Evolutionary conservation across 35 echinoderm and acorn worm genomes (phyloP).

Genomic region (Diadema setosum): DNA sequence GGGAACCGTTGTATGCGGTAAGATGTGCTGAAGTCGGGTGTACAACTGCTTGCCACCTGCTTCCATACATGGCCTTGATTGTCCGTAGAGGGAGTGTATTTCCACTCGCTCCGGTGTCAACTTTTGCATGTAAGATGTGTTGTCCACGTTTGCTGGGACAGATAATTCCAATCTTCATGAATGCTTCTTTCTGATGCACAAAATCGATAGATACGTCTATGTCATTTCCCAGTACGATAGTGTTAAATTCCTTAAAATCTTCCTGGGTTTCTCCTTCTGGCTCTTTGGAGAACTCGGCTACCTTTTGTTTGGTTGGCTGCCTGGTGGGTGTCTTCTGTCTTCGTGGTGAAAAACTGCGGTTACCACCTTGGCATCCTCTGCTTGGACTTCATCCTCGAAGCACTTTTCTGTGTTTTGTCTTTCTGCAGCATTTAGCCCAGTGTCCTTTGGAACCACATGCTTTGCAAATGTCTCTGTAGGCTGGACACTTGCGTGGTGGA

Average conservation of each 20-base stretch:
- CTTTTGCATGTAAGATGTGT: background rate
- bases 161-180: background rate
- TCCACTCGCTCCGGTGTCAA: constrained; percentile 45
- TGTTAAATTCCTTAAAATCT: background rate
- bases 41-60: background rate
- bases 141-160: background rate
- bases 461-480: background rate
- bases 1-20: background rate
- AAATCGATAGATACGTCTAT: background rate
- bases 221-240: background rate
- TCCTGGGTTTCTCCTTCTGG: background rate
- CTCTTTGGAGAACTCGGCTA: background rate
- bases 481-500: background rate
- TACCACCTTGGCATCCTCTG: background rate
- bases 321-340: background rate
- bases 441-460: background rate
- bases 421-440: constrained; percentile 9
- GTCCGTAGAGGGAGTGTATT: constrained; percentile 3
- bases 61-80: background rate
- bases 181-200: background rate
- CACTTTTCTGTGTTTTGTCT: background rate
- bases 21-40: background rate
- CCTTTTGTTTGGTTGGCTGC: background rate
- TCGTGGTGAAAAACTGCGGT: no score
- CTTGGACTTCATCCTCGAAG: background rate